These are phyloP conservation scores for Drosophila oshimai DNA, from an alignment of 1,140 invertebrate species.

Conservation along the genomic window DNA sequence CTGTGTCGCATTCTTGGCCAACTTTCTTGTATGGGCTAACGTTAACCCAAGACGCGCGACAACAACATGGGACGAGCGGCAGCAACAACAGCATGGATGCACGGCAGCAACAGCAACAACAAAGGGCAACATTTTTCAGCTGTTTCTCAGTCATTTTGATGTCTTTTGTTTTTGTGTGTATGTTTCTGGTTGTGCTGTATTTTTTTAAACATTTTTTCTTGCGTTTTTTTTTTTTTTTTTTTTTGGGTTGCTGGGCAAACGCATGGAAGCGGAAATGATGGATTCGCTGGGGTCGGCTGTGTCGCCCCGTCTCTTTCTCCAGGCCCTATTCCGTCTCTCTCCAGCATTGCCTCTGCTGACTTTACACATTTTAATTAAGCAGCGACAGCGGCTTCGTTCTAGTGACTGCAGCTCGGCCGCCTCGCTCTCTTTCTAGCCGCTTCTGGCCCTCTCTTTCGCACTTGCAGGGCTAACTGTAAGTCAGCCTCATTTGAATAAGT, in stretches of 20 bases:
- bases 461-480: constrained; percentile 57
- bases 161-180: constrained; percentile 28
- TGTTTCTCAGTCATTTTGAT: constrained; percentile 67
- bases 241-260: constrained; percentile 63
- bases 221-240: constrained; percentile 14
- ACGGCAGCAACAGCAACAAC: constrained; percentile 35
- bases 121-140: constrained; percentile 71
- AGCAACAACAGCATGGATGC: constrained; percentile 21
- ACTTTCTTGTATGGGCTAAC: constrained; percentile 34
- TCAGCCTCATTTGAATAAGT: constrained; percentile 79
- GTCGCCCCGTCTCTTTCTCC: constrained; percentile 16
- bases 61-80: constrained; percentile 31
- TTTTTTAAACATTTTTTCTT: constrained; percentile 26
- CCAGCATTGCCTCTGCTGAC: constrained; percentile 57
- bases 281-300: constrained; percentile 67
- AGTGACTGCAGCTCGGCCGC: constrained; percentile 62
- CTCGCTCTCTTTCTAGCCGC: neutral
- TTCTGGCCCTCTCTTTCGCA: neutral
- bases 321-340: constrained; percentile 21
- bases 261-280: constrained; percentile 82
- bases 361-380: constrained; percentile 81
- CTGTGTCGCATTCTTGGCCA: constrained; percentile 19
- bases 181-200: constrained; percentile 30
- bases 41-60: constrained; percentile 35
- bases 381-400: constrained; percentile 61